Percentiles rank a stretch among this genome's conserved stretches.
Conservation (phyloP, 2,888 invertebrate species). For the Hyposoter didymator region DNA sequence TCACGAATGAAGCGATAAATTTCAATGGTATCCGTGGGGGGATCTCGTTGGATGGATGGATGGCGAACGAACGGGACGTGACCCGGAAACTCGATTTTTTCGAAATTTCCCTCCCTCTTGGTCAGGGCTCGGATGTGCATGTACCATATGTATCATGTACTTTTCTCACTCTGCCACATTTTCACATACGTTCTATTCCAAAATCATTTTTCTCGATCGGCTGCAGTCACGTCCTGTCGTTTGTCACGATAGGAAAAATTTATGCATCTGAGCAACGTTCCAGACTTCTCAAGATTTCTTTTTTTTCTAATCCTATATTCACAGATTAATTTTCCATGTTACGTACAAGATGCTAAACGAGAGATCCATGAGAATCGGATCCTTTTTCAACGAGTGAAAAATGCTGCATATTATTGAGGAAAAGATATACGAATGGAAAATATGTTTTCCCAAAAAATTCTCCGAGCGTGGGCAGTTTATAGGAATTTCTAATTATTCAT, state of each 20-base stretch:
- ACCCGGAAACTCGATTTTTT: conserved; percentile 68
- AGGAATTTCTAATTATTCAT: neutral
- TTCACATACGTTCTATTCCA: conserved; percentile 45
- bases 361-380: neutral
- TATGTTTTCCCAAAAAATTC: neutral
- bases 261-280: conserved; percentile 28
- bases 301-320: conserved; percentile 15
- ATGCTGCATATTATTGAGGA: neutral
- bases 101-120: conserved; percentile 42
- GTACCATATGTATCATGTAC: conserved; percentile 41
- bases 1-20: conserved; percentile 71
- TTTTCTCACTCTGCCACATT: conserved; percentile 29
- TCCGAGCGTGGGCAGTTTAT: neutral
- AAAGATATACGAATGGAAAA: neutral
- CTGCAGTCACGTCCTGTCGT: conserved; percentile 62
- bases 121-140: conserved; percentile 30
- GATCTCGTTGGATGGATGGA: conserved; percentile 69
- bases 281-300: conserved; percentile 14
- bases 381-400: neutral
- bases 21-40: conserved; percentile 67
- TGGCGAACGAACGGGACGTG: conserved; percentile 68
- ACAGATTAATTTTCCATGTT: neutral
- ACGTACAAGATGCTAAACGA: neutral
- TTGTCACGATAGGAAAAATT: conserved; percentile 50
- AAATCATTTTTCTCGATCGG: conserved; percentile 63